Percentiles rank a stretch among this genome's conserved stretches.
Evolutionary conservation across 2,888 invertebrate species (phyloP).

Genomic region (Oscheius sp.): DNA sequence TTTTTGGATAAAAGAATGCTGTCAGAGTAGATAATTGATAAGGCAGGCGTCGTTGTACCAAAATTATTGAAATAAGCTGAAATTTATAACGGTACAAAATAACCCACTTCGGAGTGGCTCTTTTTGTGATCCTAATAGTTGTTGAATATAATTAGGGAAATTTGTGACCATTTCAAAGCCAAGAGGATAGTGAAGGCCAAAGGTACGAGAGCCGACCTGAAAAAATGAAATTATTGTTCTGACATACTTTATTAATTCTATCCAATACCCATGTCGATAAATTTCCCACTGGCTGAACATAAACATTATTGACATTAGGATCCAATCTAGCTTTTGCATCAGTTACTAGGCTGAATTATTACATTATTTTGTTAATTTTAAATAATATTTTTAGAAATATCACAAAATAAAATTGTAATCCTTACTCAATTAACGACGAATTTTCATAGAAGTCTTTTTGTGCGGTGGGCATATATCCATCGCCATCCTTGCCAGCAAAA

Average conservation of each 20-base stretch:
- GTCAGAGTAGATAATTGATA: constrained; percentile 44
- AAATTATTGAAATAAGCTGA: constrained; percentile 51
- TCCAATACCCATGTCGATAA: constrained; percentile 5
- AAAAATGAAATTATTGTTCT: not conserved
- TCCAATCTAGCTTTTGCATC: constrained; percentile 1
- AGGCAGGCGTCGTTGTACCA: constrained; percentile 42
- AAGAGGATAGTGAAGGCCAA: constrained; percentile 20
- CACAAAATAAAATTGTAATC: not conserved
- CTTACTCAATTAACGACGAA: not conserved
- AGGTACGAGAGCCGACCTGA: not conserved
- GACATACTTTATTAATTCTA: constrained; percentile 16
- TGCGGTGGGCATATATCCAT: constrained; percentile 13
- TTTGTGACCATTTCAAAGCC: constrained; percentile 1
- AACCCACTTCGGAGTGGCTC: not conserved
- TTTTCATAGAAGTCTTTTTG: no score
- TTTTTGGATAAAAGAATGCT: constrained; percentile 17
- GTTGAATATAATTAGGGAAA: not conserved
- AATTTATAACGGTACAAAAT: not conserved
- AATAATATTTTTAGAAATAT: not conserved
- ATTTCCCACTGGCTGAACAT: constrained; percentile 10
- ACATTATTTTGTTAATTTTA: no score
- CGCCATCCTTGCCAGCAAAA: constrained; percentile 27
- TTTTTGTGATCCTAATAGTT: not conserved
- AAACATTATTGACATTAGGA: no score
- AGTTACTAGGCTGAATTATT: not conserved